Conservation (phyloP, 2,888 invertebrate genomes). For the Diadromus collaris region DNA sequence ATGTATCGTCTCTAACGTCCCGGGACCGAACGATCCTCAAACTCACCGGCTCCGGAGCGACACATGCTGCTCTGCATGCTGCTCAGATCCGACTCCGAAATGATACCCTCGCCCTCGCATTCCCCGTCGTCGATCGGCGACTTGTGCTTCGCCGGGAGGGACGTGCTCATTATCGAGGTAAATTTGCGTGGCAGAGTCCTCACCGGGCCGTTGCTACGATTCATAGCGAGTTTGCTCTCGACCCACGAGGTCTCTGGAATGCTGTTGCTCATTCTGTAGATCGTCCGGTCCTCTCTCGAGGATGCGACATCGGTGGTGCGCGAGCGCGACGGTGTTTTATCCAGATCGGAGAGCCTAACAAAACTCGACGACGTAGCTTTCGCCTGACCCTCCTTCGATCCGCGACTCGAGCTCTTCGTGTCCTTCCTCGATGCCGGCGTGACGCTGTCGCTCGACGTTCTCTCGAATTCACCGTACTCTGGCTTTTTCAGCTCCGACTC, state of each 20-base stretch:
- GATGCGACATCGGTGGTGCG: conserved; percentile 74
- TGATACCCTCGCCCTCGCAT: conserved; percentile 75
- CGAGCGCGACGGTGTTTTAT: conserved; percentile 83
- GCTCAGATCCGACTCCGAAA: conserved; percentile 80
- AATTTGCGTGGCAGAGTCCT: conserved; percentile 72
- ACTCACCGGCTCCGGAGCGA: conserved; percentile 80
- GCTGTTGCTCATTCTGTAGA: conserved; percentile 85
- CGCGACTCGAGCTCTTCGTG: conserved; percentile 71
- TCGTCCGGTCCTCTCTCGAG: conserved; percentile 71
- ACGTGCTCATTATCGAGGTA: conserved; percentile 75
- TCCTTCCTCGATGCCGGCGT: conserved; percentile 52
- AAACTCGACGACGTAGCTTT: conserved; percentile 81
- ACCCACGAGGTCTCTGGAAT: conserved; percentile 87
- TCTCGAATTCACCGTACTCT: conserved; percentile 64
- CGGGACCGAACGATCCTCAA: too few species aligned
- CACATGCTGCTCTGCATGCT: conserved; percentile 82
- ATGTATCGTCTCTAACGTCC: not conserved
- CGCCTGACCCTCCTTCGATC: conserved; percentile 77
- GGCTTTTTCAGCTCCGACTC: conserved; percentile 73
- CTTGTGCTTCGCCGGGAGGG: conserved; percentile 74
- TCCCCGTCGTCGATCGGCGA: conserved; percentile 75
- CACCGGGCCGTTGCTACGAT: conserved; percentile 83
- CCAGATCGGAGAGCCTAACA: conserved; percentile 90
- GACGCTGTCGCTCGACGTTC: conserved; percentile 47
- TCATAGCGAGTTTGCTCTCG: conserved; percentile 83